These are phyloP conservation scores for Horisme vitalbata DNA, from an alignment of 2,888 invertebrate species.

Conservation along the genomic window DNA sequence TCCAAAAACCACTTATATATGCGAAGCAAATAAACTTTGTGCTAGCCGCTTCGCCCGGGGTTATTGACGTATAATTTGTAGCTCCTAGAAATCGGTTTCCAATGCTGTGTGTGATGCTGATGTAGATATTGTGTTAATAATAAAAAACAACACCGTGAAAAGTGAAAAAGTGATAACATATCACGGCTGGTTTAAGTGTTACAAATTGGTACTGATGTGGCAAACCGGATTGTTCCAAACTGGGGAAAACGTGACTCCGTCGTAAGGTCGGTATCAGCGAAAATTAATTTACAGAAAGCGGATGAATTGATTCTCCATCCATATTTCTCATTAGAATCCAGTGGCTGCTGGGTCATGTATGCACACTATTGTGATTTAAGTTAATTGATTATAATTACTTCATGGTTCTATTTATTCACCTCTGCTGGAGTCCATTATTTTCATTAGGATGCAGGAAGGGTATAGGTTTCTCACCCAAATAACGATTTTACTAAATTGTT, in stretches of 20 bases:
- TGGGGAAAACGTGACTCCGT: conserved; percentile 74
- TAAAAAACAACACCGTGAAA: conserved; percentile 41
- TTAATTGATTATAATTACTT: neutral
- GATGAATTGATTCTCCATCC: no score
- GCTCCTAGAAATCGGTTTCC: conserved; percentile 55
- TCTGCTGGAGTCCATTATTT: neutral
- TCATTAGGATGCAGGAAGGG: neutral
- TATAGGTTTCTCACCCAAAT: no score
- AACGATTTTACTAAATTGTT: no score
- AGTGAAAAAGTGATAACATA: conserved; percentile 54
- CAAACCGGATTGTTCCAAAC: conserved; percentile 74
- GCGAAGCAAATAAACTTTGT: conserved; percentile 28
- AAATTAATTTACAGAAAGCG: conserved; percentile 10
- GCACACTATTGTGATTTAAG: no score
- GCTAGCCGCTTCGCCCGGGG: conserved; percentile 57
- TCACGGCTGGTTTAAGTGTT: conserved; percentile 58
- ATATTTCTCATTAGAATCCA: conserved; percentile 3
- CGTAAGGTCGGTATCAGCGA: conserved; percentile 70
- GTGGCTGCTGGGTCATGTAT: no score
- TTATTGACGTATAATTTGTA: conserved; percentile 73
- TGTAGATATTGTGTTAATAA: conserved; percentile 42
- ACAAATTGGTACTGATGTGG: conserved; percentile 74
- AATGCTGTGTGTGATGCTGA: conserved; percentile 65
- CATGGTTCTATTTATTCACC: neutral
- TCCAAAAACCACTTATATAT: neutral